Conservation (phyloP, 1,140 invertebrate genomes). For the Achroia grisella region DNA sequence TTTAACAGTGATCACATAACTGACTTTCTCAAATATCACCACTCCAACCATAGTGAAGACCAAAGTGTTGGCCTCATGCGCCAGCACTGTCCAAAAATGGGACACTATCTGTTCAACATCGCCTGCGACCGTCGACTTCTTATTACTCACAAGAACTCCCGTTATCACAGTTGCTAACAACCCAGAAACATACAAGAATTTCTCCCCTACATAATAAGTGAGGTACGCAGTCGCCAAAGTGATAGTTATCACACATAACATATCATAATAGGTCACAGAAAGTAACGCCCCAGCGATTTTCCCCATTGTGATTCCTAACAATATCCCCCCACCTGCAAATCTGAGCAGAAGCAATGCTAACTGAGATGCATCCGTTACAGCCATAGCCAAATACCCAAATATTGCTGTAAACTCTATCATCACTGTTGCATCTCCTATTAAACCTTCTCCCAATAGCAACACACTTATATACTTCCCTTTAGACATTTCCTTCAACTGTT, state of each 20-base stretch:
- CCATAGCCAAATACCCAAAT: conserved; percentile 47
- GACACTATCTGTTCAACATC: conserved; percentile 49
- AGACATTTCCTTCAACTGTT: conserved; percentile 41
- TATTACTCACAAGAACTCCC: conserved; percentile 47
- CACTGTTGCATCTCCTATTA: conserved; percentile 53
- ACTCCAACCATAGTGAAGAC: conserved; percentile 58
- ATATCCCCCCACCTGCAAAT: conserved; percentile 46
- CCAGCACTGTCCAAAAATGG: conserved; percentile 46
- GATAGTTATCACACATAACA: conserved; percentile 42
- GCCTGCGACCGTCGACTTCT: conserved; percentile 45
- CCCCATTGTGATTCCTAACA: conserved; percentile 47
- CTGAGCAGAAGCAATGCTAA: conserved; percentile 41
- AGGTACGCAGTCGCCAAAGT: conserved; percentile 49
- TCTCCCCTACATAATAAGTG: conserved; percentile 60
- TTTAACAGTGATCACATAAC: conserved; percentile 39
- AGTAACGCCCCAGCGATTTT: conserved; percentile 35
- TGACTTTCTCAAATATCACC: conserved; percentile 53
- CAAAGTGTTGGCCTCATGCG: conserved; percentile 43
- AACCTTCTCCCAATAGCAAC: conserved; percentile 49
- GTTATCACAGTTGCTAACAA: conserved; percentile 47
- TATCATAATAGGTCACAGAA: conserved; percentile 53
- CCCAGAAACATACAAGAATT: conserved; percentile 58
- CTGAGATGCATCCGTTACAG: conserved; percentile 40
- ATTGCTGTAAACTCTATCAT: conserved; percentile 59
- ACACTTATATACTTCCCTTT: conserved; percentile 58